phyloP scores from a whole-genome alignment of 2,113 vertebrate species.

The Sakesphorus luctuosus region DNA sequence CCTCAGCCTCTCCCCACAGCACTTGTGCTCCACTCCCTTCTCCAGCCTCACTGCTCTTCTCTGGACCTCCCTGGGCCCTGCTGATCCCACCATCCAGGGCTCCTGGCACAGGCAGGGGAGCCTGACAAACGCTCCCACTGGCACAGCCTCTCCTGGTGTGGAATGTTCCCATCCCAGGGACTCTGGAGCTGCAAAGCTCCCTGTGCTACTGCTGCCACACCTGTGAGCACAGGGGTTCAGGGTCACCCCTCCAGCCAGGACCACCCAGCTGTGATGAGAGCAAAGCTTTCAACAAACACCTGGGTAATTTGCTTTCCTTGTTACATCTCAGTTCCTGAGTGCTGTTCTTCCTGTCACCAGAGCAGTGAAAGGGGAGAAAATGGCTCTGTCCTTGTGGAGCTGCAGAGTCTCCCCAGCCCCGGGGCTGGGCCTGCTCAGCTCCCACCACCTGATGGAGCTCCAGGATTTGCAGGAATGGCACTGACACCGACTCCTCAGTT shows the following conservation, averaged over 20 bases:
- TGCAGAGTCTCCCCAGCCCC: neutral
- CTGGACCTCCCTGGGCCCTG: neutral
- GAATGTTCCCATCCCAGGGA: neutral
- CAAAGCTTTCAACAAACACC: neutral
- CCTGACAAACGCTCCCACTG: neutral
- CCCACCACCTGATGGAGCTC: neutral
- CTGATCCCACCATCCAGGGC: neutral
- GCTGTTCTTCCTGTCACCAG: neutral
- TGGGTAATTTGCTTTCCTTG: neutral
- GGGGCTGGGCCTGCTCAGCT: neutral
- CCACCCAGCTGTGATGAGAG: rapidly evolving
- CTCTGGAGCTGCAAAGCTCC: neutral
- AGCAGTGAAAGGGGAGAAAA: neutral
- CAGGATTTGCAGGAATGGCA: neutral
- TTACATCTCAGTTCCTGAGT: neutral
- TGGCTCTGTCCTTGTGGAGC: rapidly evolving
- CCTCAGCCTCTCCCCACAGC: too few relatives aligned
- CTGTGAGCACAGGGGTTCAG: neutral
- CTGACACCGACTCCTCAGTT: neutral
- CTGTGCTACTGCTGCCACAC: neutral
- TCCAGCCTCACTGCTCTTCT: too few relatives aligned
- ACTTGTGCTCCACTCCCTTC: too few relatives aligned
- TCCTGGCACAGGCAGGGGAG: neutral
- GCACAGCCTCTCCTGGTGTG: neutral
- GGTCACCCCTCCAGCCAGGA: neutral